These are phyloP conservation scores for Therioaphis trifolii DNA, from an alignment of 2,888 invertebrate genomes.

Conservation along the genomic window DNA sequence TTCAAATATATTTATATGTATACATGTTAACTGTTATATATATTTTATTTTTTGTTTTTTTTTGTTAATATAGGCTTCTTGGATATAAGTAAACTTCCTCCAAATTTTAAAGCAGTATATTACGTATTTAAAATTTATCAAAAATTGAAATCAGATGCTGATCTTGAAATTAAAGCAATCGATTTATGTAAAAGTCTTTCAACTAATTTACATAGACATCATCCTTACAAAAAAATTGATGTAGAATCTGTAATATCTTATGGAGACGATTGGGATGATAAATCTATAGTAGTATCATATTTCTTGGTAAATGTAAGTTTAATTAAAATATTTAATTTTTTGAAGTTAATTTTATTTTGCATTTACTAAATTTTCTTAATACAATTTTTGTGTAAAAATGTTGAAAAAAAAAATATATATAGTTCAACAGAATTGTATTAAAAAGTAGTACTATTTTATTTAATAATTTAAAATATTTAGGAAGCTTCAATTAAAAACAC, in stretches of 20 bases:
- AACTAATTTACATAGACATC: neutral
- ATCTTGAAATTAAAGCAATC: neutral
- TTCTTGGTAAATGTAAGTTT: constrained; percentile 22
- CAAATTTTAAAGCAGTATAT: constrained; percentile 6
- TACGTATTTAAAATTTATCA: constrained; percentile 32
- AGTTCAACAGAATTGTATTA: too few species aligned
- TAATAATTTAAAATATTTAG: too few species aligned
- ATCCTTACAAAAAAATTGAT: neutral
- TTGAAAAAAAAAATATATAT: too few species aligned
- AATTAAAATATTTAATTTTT: neutral
- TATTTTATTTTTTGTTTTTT: too few species aligned
- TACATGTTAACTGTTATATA: neutral
- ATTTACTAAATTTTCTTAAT: too few species aligned
- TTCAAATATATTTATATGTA: too few species aligned
- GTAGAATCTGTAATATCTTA: neutral
- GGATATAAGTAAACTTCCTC: constrained; percentile 3
- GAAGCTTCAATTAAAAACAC: too few species aligned
- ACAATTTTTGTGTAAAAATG: too few species aligned
- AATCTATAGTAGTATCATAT: constrained; percentile 1
- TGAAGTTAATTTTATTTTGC: neutral
- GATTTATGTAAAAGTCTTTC: neutral
- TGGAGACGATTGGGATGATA: constrained; percentile 4
- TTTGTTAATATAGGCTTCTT: constrained; percentile 21
- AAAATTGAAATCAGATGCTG: constrained; percentile 12
- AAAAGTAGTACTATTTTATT: too few species aligned